These are phyloP conservation scores for Corythornis madagascariensis DNA, from an alignment of 2,113 vertebrate genomes.

Conservation along the genomic window DNA sequence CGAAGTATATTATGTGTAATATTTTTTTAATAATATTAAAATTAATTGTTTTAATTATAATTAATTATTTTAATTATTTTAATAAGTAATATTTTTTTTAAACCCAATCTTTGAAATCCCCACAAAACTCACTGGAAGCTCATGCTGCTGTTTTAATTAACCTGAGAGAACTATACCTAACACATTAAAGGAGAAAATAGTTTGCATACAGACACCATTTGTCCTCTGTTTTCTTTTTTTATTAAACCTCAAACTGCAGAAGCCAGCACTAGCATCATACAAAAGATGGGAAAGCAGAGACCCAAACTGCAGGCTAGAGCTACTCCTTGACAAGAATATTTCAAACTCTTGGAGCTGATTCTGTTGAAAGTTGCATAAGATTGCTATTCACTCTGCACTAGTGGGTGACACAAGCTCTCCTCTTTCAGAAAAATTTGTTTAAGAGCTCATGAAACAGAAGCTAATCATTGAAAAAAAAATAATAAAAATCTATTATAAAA, in stretches of 20 bases:
- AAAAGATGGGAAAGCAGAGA: not conserved
- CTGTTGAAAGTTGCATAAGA: not conserved
- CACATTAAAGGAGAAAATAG: conserved; percentile 16
- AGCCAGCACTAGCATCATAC: not conserved
- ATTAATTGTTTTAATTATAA: too few species aligned
- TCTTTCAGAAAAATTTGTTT: not conserved
- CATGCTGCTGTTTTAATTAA: conserved; percentile 41
- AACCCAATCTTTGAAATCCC: not conserved
- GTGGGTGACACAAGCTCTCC: not conserved
- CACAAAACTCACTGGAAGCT: conserved; percentile 10
- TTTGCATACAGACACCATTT: not conserved
- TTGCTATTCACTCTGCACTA: not conserved
- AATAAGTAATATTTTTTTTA: not conserved
- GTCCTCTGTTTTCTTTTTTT: not conserved
- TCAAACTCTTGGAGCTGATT: not conserved
- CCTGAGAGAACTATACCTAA: not conserved
- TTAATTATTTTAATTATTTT: too few species aligned
- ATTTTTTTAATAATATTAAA: too few species aligned
- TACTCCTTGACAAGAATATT: not conserved
- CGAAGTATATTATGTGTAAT: too few species aligned
- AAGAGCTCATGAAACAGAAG: not conserved
- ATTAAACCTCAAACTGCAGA: not conserved
- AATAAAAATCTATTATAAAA: not conserved
- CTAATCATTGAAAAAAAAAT: not conserved
- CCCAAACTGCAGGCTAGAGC: not conserved